Evolutionary conservation across 2,797 vertebrate genomes (phyloP).

Genomic region (Morelia viridis): DNA sequence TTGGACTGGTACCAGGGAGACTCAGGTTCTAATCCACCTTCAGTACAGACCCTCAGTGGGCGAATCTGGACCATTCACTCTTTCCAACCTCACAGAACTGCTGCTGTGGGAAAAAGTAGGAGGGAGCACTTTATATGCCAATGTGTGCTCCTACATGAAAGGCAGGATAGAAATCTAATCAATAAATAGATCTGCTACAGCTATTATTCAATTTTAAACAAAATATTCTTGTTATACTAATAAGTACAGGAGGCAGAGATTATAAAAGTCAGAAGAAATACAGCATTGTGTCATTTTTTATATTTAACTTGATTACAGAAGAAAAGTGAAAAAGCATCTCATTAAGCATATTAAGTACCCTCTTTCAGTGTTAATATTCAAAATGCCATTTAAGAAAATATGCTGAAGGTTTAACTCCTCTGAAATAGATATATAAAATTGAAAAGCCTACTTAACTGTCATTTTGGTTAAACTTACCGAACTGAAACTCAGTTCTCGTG

Average conservation of each 20-base stretch:
- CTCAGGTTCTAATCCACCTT: background rate
- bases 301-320: background rate
- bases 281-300: background rate
- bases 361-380: background rate
- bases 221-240: background rate
- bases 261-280: background rate
- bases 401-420: background rate
- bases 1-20: background rate
- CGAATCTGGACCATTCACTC: background rate
- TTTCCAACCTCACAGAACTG: background rate
- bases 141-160: background rate
- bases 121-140: background rate
- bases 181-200: background rate
- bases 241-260: background rate
- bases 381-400: background rate
- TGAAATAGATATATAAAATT: background rate
- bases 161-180: background rate
- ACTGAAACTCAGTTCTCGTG: slow-evolving; percentile 75
- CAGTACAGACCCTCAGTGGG: background rate
- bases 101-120: background rate
- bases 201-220: background rate
- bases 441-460: background rate
- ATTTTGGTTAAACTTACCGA: slow-evolving; percentile 66
- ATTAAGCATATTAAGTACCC: background rate
- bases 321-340: background rate